phyloP scores from a whole-genome alignment of 2,797 vertebrate genomes.

The Macropus fuliginosus region DNA sequence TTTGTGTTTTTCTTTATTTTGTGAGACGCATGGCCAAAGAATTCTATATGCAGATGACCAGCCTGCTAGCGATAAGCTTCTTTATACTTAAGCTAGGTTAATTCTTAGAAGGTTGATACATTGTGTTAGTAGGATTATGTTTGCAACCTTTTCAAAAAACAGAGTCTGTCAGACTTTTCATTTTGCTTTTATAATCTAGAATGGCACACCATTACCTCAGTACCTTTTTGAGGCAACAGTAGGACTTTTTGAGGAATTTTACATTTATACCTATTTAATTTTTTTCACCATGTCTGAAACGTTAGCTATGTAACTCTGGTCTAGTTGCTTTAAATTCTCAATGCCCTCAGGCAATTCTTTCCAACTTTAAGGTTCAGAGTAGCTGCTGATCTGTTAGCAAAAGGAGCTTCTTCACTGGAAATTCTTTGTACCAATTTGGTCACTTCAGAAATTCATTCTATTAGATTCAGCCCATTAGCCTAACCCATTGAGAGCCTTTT shows the following conservation, averaged over 20 bases:
- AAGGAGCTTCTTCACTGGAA: neutral
- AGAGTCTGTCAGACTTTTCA: neutral
- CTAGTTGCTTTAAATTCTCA: neutral
- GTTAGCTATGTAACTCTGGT: neutral
- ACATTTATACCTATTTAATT: neutral
- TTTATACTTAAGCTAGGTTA: neutral
- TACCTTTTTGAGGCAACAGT: neutral
- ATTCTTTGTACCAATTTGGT: neutral
- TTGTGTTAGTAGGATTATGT: neutral
- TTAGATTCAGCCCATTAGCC: neutral
- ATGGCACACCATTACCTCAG: neutral
- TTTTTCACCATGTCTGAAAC: neutral
- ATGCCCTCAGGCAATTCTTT: neutral
- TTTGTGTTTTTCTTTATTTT: neutral
- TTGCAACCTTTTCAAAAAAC: neutral
- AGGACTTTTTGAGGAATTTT: neutral
- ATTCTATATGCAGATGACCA: neutral
- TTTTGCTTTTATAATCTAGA: neutral
- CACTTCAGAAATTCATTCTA: neutral
- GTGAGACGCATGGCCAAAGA: neutral
- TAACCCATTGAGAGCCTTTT: neutral
- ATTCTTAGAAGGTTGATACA: neutral
- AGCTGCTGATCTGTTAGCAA: neutral
- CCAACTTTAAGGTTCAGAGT: neutral
- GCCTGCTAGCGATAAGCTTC: neutral